Evolutionary conservation across 1,140 invertebrate genomes (phyloP), one percentile per base, ranked within the genome.

Genomic region (Drosophila busckii): DNA sequence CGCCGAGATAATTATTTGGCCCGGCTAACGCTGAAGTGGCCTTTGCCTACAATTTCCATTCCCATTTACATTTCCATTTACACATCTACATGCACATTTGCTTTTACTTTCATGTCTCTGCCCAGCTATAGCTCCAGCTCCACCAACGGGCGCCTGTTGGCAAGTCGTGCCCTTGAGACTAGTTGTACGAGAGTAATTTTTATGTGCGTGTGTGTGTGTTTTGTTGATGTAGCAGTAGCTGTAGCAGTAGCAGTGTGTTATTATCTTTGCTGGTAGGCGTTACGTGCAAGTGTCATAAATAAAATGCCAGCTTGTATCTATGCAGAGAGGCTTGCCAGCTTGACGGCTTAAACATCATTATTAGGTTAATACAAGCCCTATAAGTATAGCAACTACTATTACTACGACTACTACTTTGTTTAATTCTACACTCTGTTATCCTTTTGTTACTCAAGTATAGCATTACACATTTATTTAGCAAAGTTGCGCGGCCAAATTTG

Each of bases 161-260:
- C 75, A 70, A 82, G 75, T 82, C 75, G 70, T 69, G 59, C 75
- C 75, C 75, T 53, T 48, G 75, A 82, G 75, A 82, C 75, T 71
- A 75, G 75, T 82, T 75, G 69, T 61, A 22, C 44, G 49, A 67
- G 70, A 75, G 54, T 67, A 73, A 73, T 63, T 70, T 73, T 29
- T 34, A 34, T 32, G 25, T 37, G 54, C 38, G 48, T 50, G 9
- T 32, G 35, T 31, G 29, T 46, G 17, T 53, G 31, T 20, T 6
- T 10, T 6, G 3, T 19, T 8, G 12, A 16, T 42, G 32, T 53
- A 8, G n/a, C n/a, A n/a, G n/a, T n/a, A n/a, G n/a, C n/a, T n/a
- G n/a, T n/a, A n/a, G n/a, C n/a, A n/a, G n/a, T 41, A 32, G 23
- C 29, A 53, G 54, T 55, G 34, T 69, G 64, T 65, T 80, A 82